Conservation (phyloP, 2,888 invertebrate genomes). For the Sussaba pulchella region DNA sequence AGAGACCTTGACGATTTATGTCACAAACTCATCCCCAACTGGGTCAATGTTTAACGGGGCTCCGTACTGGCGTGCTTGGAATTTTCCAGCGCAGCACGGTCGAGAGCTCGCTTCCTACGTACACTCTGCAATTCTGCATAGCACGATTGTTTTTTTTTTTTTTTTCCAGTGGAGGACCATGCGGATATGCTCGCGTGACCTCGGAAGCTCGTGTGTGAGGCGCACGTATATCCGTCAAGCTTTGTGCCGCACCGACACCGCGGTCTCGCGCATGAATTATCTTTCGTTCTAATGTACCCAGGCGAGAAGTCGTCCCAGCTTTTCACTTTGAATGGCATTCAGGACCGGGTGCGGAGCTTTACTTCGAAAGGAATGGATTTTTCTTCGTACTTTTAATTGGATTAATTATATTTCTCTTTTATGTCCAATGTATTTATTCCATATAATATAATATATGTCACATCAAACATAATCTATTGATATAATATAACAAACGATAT, state of each 20-base stretch:
- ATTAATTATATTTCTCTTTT: background rate
- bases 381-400: background rate
- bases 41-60: conserved; percentile 57
- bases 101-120: conserved; percentile 10
- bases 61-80: conserved; percentile 30
- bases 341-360: background rate
- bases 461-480: no score
- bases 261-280: conserved; percentile 19
- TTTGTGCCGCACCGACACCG: background rate
- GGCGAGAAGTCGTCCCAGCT: background rate
- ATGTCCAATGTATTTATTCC: no score
- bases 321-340: conserved; percentile 30
- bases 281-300: conserved; percentile 19
- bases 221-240: background rate
- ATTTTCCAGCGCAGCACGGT: conserved; percentile 22
- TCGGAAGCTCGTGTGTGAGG: background rate
- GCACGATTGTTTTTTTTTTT: conserved; percentile 42
- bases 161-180: background rate
- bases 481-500: no score
- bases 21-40: conserved; percentile 43
- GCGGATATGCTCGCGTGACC: conserved; percentile 21
- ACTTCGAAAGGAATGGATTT: background rate
- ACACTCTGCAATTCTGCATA: background rate
- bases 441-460: no score
- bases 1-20: conserved; percentile 55